Evolutionary conservation across 1,140 invertebrate species (phyloP), one percentile per base, ranked within the genome.

Genomic region (Drosophila hydei): DNA sequence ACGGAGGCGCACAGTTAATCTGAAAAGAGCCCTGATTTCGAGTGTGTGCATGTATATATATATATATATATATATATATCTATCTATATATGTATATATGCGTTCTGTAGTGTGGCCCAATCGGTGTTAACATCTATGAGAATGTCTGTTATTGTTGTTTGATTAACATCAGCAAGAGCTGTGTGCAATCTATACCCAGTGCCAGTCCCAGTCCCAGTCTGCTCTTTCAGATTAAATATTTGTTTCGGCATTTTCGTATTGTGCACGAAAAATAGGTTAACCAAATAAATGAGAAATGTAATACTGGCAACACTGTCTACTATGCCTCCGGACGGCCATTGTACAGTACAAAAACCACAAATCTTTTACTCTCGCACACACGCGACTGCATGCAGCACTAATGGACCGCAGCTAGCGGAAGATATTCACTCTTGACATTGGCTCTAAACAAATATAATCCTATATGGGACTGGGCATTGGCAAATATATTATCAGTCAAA

Each of bases 151-250:
- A 76, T 84, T 84, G 79, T 84, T 73, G 63, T 63, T 79, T 85
- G 79, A 84, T 84, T 84, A 84, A 79, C 84, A 83, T 85, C 80
- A 56, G 67, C 63, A 21, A 60, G 63, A 60, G 59, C 60, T 30
- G 36, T 38, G 16, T 40, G 69, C 48, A 58, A 79, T 62, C 73
- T 69, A 61, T 67, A 51, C 30, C 43, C 40, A n/a, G n/a, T n/a
- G n/a, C n/a, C n/a, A n/a, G n/a, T n/a, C n/a, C n/a, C n/a, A n/a
- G n/a, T n/a, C n/a, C n/a, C n/a, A 61, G 70, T 70, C 69, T 36
- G 36, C 33, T 72, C 48, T 72, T 45, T 64, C 50, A 60, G 68
- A 54, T 59, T 63, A 33, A 64, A 43, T 48, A 27, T 51, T 48
- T 40, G 51, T 18, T n/a, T 11, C 16, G 19, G 23, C 14, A n/a